Percentiles rank a stretch among this genome's conserved stretches.
These are phyloP conservation scores for Drosophila trapezifrons DNA, from an alignment of 1,140 invertebrate species.

Conservation along the genomic window DNA sequence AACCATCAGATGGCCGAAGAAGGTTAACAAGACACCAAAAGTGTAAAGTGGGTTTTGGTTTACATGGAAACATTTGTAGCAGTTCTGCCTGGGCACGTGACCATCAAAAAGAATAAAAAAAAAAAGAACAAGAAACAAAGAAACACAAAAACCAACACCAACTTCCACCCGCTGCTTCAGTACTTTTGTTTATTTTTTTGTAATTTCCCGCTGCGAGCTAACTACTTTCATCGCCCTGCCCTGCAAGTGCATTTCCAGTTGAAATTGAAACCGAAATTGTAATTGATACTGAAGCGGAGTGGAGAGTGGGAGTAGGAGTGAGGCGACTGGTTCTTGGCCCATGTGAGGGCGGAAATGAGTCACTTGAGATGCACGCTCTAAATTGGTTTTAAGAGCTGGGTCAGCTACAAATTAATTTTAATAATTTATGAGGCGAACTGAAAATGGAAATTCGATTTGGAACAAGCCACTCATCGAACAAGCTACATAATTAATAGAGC, in stretches of 20 bases:
- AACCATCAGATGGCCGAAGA: conserved; percentile 16
- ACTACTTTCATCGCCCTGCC: conserved; percentile 44
- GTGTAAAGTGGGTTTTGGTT: conserved; percentile 14
- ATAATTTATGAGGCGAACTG: conserved; percentile 37
- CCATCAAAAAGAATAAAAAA: conserved; percentile 15
- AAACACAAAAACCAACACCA: conserved; percentile 4
- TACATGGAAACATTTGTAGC: conserved; percentile 34
- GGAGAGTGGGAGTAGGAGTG: conserved; percentile 8
- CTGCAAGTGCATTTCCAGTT: conserved; percentile 60
- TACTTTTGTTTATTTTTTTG: conserved; percentile 16
- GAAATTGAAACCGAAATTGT: conserved; percentile 49
- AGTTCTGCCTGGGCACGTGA: conserved; percentile 59
- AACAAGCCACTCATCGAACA: conserved; percentile 2
- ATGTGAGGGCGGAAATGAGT: conserved; percentile 66
- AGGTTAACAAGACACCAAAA: conserved; percentile 17
- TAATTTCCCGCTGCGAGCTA: conserved; percentile 11
- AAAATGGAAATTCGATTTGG: conserved; percentile 38
- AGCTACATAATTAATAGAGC: conserved; percentile 13
- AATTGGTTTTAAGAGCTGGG: conserved; percentile 37
- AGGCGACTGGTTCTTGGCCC: conserved; percentile 12
- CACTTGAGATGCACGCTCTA: conserved; percentile 42
- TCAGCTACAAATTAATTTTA: conserved; percentile 47
- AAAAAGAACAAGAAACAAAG: conserved; percentile 7
- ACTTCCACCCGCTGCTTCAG: conserved; percentile 9
- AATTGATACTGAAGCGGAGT: conserved; percentile 22